Evolutionary conservation across 2,797 vertebrate genomes (phyloP), one percentile per base, ranked within the genome.

Genomic region (Amblyopsis hoosieri): DNA sequence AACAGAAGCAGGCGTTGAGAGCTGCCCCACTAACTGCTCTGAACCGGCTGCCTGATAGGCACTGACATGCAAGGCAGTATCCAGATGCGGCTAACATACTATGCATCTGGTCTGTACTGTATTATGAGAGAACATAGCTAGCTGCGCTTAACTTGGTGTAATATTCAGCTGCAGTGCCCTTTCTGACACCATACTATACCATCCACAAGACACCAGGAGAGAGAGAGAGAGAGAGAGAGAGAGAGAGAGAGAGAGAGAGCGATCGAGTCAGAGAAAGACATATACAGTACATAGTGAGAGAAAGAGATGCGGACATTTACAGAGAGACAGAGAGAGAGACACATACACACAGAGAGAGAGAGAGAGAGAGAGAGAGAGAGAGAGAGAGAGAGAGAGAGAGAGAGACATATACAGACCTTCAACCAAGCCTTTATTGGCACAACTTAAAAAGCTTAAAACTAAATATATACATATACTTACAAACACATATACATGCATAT

Each of bases 1-100:
- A 78, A 75, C 37, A 33, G 47, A 12, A 62, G 76, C 82, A 80
- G 76, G 74, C 80, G 76, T 73, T 48, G 48, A 63, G 55, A 55
- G 59, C 53, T 64, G 57, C 66, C 57, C 45, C 54, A 54, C 33
- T 45, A 13, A 73, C 77, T 60, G 70, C 79, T 60, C 55, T 57
- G 11, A 75, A 62, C 62, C 6, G 13, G 57, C 56, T 57, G 29
- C 33, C 56, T 69, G 59, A 67, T 61, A 54, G 10, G 33, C 12
- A 10, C 37, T 37, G 31, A 57, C 69, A 55, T 67, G 45, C 60
- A 67, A 5, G 13, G 2, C 54, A 12, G 4, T 0, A 14, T 12
- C 7, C 31, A 37, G 33, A 37, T 6, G 12, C 45, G 19, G 19
- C 19, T 23, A 23, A 23, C 2, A 23, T 23, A 23, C 19, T 23